phyloP scores from a whole-genome alignment of 2,797 vertebrate species.

The Bucorvus abyssinicus region DNA sequence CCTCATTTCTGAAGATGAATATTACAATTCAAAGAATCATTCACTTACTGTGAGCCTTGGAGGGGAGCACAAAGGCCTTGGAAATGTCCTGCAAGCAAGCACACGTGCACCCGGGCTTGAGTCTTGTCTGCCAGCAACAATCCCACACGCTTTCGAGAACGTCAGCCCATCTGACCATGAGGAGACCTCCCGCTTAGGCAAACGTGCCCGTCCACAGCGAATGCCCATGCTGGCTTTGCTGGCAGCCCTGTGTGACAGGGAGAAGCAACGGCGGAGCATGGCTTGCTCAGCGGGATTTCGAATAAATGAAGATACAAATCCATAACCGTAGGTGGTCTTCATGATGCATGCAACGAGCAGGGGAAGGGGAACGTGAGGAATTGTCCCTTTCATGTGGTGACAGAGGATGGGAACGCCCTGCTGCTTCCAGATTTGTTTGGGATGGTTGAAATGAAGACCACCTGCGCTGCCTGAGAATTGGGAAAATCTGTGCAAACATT shows the following conservation, averaged over 20 bases:
- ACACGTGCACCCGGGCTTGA: background rate
- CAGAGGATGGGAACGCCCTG: background rate
- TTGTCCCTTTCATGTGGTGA: background rate
- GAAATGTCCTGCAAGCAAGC: background rate
- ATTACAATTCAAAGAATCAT: background rate
- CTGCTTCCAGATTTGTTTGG: conserved; percentile 8
- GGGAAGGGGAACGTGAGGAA: background rate
- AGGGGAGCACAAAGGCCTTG: background rate
- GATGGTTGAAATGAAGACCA: conserved; percentile 30
- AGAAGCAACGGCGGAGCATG: fast-evolving
- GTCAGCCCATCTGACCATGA: background rate
- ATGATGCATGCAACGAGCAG: background rate
- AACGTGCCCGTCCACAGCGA: background rate
- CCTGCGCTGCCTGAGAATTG: conserved; percentile 3
- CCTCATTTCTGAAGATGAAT: conserved; percentile 17
- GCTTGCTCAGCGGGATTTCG: fast-evolving
- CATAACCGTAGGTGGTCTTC: background rate
- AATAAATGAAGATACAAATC: background rate
- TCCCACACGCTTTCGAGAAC: background rate
- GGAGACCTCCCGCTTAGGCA: background rate
- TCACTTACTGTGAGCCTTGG: background rate
- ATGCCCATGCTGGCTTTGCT: background rate
- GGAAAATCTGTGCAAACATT: conserved; percentile 41
- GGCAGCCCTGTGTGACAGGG: background rate
- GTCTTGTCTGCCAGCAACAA: background rate